These are phyloP conservation scores for Larimichthys crocea DNA, from an alignment of 2,113 vertebrate genomes.

Conservation along the genomic window DNA sequence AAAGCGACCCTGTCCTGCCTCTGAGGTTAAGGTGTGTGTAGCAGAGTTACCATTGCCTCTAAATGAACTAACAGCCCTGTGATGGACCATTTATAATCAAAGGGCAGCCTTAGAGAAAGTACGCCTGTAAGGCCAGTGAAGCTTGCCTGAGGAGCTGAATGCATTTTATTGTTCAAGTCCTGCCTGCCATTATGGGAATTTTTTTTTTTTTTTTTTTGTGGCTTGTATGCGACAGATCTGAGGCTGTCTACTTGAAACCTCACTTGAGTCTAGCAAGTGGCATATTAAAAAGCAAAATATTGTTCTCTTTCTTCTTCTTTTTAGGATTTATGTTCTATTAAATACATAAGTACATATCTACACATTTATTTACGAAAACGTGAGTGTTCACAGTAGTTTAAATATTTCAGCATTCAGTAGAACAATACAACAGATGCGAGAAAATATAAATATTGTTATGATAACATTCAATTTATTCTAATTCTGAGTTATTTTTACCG, in stretches of 20 bases:
- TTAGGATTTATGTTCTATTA: too few relatives aligned
- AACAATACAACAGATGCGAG: not conserved
- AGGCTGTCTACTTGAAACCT: constrained; percentile 16
- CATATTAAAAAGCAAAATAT: not conserved
- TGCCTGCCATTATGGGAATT: constrained; percentile 51
- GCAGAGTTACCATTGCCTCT: constrained; percentile 66
- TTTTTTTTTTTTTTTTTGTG: constrained; percentile 26
- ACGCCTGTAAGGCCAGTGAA: constrained; percentile 58
- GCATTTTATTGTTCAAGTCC: constrained; percentile 69
- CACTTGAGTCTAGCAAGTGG: not conserved
- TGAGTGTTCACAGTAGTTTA: not conserved
- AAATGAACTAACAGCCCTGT: constrained; percentile 72
- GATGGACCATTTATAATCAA: constrained; percentile 75
- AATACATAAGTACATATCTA: not conserved
- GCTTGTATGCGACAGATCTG: constrained; percentile 36
- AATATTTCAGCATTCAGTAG: not conserved
- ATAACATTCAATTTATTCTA: not conserved
- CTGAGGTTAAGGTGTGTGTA: constrained; percentile 76
- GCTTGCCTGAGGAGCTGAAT: constrained; percentile 72
- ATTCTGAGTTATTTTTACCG: not conserved
- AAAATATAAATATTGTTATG: not conserved
- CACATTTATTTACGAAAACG: not conserved
- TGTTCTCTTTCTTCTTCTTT: too few relatives aligned
- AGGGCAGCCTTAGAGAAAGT: constrained; percentile 68
- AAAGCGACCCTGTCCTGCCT: constrained; percentile 68